phyloP scores from a whole-genome alignment of 1,140 invertebrate species.

The Drosophila pandora region DNA sequence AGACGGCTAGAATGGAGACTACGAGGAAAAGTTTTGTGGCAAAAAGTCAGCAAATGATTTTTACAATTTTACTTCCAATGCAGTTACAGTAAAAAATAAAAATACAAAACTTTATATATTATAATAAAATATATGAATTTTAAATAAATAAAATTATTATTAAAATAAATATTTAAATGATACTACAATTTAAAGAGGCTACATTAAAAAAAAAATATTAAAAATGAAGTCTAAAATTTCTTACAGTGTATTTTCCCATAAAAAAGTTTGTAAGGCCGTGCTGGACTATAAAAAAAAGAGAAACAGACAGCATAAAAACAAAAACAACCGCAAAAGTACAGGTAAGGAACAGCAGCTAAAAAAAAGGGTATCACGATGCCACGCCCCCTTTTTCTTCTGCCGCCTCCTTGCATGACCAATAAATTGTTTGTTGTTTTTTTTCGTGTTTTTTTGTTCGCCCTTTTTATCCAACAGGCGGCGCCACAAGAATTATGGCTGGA shows the following conservation, averaged over 20 bases:
- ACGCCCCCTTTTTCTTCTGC: conserved; percentile 18
- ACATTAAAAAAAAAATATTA: no score
- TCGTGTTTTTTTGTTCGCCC: conserved; percentile 9
- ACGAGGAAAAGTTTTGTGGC: conserved; percentile 26
- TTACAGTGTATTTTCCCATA: neutral
- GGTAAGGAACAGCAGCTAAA: conserved; percentile 27
- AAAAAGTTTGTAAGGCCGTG: conserved; percentile 30
- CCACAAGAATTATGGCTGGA: conserved; percentile 67
- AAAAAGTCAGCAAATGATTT: conserved; percentile 71
- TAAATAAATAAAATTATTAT: neutral
- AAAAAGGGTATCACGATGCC: conserved; percentile 25
- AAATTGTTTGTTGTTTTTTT: conserved; percentile 46
- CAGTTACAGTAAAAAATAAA: conserved; percentile 38
- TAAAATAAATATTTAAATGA: neutral
- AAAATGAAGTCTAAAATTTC: no score
- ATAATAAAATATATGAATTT: neutral
- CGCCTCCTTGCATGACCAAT: conserved; percentile 35
- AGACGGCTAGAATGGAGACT: neutral
- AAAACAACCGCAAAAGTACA: conserved; percentile 32
- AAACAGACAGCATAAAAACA: conserved; percentile 15
- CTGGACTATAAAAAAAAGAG: neutral
- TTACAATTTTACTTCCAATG: conserved; percentile 54
- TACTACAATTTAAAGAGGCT: neutral
- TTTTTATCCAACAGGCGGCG: conserved; percentile 53
- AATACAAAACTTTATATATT: conserved; percentile 2